Conservation (phyloP, 2,888 invertebrate species). For the Thymelicus acteon region DNA sequence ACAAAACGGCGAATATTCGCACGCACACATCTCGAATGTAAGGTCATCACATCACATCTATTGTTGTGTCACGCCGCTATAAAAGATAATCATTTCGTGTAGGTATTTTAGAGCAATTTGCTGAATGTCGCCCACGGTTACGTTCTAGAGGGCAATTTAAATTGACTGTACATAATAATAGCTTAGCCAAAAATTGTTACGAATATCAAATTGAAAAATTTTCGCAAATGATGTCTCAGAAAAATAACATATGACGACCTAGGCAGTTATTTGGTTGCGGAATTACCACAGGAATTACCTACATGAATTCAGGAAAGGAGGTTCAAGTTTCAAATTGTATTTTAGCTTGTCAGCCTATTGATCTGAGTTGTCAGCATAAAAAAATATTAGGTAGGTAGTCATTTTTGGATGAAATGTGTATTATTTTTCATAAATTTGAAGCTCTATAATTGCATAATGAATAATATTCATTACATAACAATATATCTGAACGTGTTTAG, state of each 20-base stretch:
- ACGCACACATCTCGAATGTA: conserved; percentile 64
- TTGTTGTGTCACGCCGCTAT: conserved; percentile 75
- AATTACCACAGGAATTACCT: too few species aligned
- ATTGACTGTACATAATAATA: conserved; percentile 4
- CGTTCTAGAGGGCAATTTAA: conserved; percentile 42
- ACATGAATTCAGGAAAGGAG: too few species aligned
- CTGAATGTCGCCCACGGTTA: conserved; percentile 63
- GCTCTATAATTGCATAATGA: background rate
- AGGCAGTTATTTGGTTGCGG: too few species aligned
- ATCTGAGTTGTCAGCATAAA: too few species aligned
- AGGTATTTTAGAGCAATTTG: conserved; percentile 73
- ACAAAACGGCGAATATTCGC: conserved; percentile 45
- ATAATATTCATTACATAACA: background rate
- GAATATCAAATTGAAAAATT: background rate
- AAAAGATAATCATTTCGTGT: conserved; percentile 77
- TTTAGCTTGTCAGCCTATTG: too few species aligned
- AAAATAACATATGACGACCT: too few species aligned
- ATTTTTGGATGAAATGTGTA: background rate
- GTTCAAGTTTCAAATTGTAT: too few species aligned
- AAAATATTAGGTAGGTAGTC: too few species aligned
- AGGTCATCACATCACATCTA: conserved; percentile 72
- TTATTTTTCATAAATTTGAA: background rate
- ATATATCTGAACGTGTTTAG: background rate
- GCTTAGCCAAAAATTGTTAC: background rate
- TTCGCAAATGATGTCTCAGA: background rate